Evolutionary conservation across 2,797 vertebrate genomes (phyloP), one percentile per base, ranked within the genome.

Genomic region (Cygnus olor): DNA sequence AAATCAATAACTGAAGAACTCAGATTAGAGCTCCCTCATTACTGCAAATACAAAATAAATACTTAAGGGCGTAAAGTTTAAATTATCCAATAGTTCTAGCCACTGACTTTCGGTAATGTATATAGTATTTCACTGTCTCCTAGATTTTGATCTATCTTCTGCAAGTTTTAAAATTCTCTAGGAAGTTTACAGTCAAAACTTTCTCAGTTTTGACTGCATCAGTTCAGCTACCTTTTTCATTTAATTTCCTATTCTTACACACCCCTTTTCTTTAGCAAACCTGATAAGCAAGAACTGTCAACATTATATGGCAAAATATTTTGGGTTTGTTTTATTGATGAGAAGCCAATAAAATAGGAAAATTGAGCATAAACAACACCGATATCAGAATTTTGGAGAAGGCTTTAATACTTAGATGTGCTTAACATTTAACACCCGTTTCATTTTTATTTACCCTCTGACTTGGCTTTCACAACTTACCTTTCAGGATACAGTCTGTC

Each of bases 1-100:
- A 97, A 98, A 98, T 97, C 97, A 98, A 97, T 97, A 98, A 94
- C 65, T 89, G 93, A 98, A 96, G 82, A 97, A 95, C 53, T 92
- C 89, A 79, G 94, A 93, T 94, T 94, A 96, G 86, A 54, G 32
- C 83, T 91, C 84, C 65, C 82, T 74, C 83, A 60, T 92, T 93
- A 91, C 42, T 91, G 53, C 53, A 80, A 80, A 49, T 14, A 42
- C 14, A 51, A 87, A 95, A 93, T 27, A 68, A 93, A 89, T 56
- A 60, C 3, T 32, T 56, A 40, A 68, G 42, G 21, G 36, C 15
- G 71, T 24, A 20, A 61, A 64, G 77, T 73, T 85, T 36, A 54
- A 89, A 76, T 69, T 47, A 72, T 4, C 32, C 47, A 63, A 20
- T 47, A 69, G 22, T 9, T 38, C 20, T 34, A 73, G 73, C 38